Evolutionary conservation across 2,888 invertebrate genomes (phyloP), one percentile per base, ranked within the genome.

Genomic region (Pinctada fucata): DNA sequence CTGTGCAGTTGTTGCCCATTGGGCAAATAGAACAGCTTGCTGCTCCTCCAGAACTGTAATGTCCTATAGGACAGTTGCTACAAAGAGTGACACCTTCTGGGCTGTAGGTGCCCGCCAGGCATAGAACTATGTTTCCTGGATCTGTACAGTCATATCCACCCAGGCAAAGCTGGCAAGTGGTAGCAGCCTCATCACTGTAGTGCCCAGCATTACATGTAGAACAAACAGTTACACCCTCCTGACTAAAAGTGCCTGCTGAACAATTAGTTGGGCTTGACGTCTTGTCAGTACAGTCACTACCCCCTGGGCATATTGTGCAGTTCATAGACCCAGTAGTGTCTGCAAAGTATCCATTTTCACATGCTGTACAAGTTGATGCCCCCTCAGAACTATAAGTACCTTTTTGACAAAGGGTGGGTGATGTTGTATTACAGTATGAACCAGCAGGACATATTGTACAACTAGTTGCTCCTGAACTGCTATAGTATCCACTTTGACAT

Each of bases 221-320:
- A 76, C 78, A 90, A n/a, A 75, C 69, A 3, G 72, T 76, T 47
- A 80, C 79, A 5, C 87, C 85, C 2, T 69, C 82, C 16, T 81
- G 58, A 2, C 88, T 86, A 80, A 88, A 89, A 3, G 80, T 84
- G 13, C 90, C 90, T 51, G 84, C 74, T 16, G 80, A 65, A 84
- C 90, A 90, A 51, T 83, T 80, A 4, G 81, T 69, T 0, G 88
- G 86, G 8, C 85, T 58, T 58, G 13, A 13, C 72, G 3, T 80
- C 73, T 3, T 76, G 72, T 31, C n/a, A 13, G 67, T 49, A 63
- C 78, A 78, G 3, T 52, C 71, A 16, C 65, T 74, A n/a, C 79
- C 79, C 66, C 66, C 47, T 63, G 70, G 84, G 81, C 90, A 91
- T 2, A 83, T 72, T 2, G 83, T 84, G 72, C 88, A 88, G 2